phyloP scores from a whole-genome alignment of 2,113 vertebrate genomes.

The Ptychochromis oligacanthus region DNA sequence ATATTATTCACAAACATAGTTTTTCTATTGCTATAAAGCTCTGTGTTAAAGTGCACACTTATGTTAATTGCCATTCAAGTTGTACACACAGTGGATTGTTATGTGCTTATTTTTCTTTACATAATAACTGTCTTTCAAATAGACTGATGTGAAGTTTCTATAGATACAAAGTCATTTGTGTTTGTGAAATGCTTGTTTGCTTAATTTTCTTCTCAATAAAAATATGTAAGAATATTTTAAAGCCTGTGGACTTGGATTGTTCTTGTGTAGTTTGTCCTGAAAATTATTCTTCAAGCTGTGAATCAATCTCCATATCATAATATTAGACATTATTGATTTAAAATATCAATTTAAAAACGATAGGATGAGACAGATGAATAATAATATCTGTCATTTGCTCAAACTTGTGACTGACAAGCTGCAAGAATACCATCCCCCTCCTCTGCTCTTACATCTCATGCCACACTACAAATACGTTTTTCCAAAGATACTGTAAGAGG shows the following conservation, averaged over 20 bases:
- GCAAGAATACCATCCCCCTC: not conserved
- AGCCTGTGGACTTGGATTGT: not conserved
- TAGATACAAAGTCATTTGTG: fast-evolving
- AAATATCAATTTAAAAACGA: not conserved
- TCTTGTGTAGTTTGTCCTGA: not conserved
- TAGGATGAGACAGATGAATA: not conserved
- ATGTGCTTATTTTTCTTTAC: not conserved
- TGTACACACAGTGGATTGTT: not conserved
- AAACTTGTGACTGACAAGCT: not conserved
- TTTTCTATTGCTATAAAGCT: not conserved
- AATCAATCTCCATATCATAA: not conserved
- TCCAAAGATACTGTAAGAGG: not conserved
- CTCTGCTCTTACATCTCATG: not conserved
- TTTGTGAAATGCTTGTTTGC: not conserved
- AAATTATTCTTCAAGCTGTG: not conserved
- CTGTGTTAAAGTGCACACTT: not conserved
- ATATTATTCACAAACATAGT: not conserved
- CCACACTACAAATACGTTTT: not conserved
- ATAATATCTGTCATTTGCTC: not conserved
- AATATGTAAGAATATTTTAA: not conserved
- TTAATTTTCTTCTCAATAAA: slow-evolving; percentile 5
- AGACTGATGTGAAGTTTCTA: not conserved
- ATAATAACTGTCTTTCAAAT: not conserved
- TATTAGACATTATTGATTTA: not conserved
- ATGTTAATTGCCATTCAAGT: not conserved